Evolutionary conservation across 2,113 vertebrate genomes (phyloP).

Genomic region (Bubo blakistoni): DNA sequence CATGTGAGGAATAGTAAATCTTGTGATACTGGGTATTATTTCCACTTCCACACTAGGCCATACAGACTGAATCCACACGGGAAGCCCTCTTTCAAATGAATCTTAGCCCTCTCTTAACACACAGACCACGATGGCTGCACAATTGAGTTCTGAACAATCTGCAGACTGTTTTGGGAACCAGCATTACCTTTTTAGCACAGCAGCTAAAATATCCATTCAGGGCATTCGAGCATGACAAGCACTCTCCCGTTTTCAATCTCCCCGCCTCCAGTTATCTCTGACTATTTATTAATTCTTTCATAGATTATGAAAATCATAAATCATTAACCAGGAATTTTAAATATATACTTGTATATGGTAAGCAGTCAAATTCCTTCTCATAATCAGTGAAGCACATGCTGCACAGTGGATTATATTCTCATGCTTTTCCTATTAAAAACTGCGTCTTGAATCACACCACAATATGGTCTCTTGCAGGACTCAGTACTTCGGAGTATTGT

Average conservation of each 20-base stretch:
- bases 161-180: neutral
- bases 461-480: neutral
- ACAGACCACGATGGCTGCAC: neutral
- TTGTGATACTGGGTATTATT: neutral
- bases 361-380: neutral
- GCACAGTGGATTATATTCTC: neutral
- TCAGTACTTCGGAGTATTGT: neutral
- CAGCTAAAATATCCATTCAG: neutral
- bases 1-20: neutral
- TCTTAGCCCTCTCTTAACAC: neutral
- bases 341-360: neutral
- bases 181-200: neutral
- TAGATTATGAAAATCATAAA: slow-evolving; percentile 7
- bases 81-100: neutral
- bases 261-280: neutral
- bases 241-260: neutral
- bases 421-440: neutral
- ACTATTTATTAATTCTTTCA: neutral
- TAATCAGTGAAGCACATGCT: neutral
- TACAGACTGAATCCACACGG: neutral
- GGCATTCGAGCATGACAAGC: neutral
- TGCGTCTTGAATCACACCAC: neutral
- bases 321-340: neutral
- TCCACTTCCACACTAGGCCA: neutral
- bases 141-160: neutral